Evolutionary conservation across 2,113 vertebrate genomes (phyloP).

Genomic region (Cavia aperea): DNA sequence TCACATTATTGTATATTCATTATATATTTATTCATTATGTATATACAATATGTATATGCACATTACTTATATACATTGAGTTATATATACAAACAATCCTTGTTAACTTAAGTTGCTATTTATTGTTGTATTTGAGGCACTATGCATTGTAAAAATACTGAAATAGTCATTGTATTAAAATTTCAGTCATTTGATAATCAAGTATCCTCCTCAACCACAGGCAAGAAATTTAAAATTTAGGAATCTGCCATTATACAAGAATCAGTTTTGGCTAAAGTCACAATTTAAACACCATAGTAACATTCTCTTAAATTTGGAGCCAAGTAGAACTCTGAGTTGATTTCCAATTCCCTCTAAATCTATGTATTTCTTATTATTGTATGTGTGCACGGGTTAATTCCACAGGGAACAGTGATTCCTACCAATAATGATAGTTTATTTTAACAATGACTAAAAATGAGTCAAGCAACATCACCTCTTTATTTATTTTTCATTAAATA

Average conservation of each 20-base stretch:
- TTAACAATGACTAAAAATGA: neutral
- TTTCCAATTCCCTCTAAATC: neutral
- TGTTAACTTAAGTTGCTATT: neutral
- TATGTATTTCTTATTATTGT: neutral
- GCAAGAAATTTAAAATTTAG: neutral
- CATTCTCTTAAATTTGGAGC: neutral
- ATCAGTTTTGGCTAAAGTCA: neutral
- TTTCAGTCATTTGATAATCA: neutral
- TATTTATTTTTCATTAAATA: neutral
- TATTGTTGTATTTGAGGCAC: neutral
- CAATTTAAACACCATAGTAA: neutral
- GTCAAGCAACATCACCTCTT: neutral
- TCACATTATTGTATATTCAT: neutral
- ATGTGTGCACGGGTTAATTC: neutral
- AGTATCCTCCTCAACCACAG: neutral
- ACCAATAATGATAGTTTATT: neutral
- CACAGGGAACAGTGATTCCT: neutral
- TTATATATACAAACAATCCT: neutral
- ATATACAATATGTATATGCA: neutral
- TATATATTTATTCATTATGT: neutral
- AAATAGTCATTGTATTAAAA: neutral
- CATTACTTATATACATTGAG: neutral
- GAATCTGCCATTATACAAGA: neutral
- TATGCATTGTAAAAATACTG: neutral
- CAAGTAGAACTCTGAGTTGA: neutral